Percentiles rank a stretch among this genome's conserved stretches.
Conservation (phyloP, 2,797 vertebrate genomes). For the Petrocephalus sullivani region DNA sequence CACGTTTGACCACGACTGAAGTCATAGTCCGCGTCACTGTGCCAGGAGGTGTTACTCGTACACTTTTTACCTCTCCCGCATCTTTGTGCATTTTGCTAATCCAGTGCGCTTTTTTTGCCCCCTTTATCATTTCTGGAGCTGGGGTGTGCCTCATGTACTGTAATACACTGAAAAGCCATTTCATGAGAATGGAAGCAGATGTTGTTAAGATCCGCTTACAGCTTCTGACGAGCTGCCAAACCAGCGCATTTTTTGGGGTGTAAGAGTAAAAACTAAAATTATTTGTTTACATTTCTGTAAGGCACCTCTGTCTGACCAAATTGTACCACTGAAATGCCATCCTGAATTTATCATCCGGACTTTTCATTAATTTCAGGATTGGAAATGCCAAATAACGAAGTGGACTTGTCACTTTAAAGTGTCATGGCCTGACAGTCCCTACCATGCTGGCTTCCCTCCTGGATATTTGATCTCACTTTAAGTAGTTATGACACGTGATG, state of each 20-base stretch:
- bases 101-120: conserved; percentile 34
- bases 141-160: neutral
- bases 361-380: neutral
- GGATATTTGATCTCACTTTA: neutral
- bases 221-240: conserved; percentile 12
- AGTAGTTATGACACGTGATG: neutral
- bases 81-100: conserved; percentile 14
- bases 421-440: neutral
- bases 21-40: conserved; percentile 43
- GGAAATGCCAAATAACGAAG: neutral
- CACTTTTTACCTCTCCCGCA: conserved; percentile 39
- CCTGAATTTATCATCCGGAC: neutral
- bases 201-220: neutral
- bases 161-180: neutral
- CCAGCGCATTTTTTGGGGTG: neutral
- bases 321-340: neutral
- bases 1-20: conserved; percentile 32
- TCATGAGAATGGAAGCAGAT: conserved; percentile 8
- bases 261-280: neutral
- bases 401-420: neutral
- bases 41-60: conserved; percentile 25
- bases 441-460: neutral
- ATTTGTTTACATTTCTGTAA: conserved; percentile 5
- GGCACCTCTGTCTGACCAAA: neutral
- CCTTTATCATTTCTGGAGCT: conserved; percentile 52